Evolutionary conservation across 2,888 invertebrate species (phyloP).

Genomic region (Orthonevra nobilis): DNA sequence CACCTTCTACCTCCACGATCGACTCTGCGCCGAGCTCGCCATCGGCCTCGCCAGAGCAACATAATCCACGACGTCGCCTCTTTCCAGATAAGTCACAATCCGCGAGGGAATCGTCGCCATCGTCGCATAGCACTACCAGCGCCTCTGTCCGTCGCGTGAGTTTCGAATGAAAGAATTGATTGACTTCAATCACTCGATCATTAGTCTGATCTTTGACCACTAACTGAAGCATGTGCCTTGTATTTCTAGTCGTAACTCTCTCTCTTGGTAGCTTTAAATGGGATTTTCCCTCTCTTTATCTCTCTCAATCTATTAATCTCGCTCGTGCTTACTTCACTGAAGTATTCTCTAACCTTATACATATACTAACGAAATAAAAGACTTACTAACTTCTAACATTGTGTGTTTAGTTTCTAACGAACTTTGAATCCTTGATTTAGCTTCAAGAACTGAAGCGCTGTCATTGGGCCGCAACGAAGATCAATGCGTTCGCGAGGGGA

Average conservation of each 20-base stretch:
- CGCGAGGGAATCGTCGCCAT: slow-evolving; percentile 26
- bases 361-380: slow-evolving; percentile 65
- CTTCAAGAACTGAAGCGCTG: slow-evolving; percentile 39
- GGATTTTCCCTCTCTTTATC: slow-evolving; percentile 13
- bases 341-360: slow-evolving; percentile 43
- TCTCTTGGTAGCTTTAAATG: slow-evolving; percentile 52
- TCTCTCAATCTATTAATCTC: no score
- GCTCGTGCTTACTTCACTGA: slow-evolving; percentile 47
- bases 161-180: slow-evolving; percentile 58
- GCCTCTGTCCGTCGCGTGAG: slow-evolving; percentile 63
- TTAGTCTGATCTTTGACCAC: slow-evolving; percentile 48
- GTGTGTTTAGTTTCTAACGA: slow-evolving; percentile 11
- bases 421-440: slow-evolving; percentile 15
- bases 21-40: slow-evolving; percentile 35
- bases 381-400: slow-evolving; percentile 59
- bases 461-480: slow-evolving; percentile 83
- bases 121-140: slow-evolving; percentile 26
- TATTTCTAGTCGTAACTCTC: slow-evolving; percentile 55
- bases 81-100: slow-evolving; percentile 26
- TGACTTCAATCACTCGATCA: slow-evolving; percentile 20
- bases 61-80: slow-evolving; percentile 43
- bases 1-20: slow-evolving; percentile 25
- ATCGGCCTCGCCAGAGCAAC: slow-evolving; percentile 36
- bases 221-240: slow-evolving; percentile 71
- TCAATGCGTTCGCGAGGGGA: slow-evolving; percentile 87